Conservation (phyloP, 2,888 invertebrate genomes). For the Dione juno region DNA sequence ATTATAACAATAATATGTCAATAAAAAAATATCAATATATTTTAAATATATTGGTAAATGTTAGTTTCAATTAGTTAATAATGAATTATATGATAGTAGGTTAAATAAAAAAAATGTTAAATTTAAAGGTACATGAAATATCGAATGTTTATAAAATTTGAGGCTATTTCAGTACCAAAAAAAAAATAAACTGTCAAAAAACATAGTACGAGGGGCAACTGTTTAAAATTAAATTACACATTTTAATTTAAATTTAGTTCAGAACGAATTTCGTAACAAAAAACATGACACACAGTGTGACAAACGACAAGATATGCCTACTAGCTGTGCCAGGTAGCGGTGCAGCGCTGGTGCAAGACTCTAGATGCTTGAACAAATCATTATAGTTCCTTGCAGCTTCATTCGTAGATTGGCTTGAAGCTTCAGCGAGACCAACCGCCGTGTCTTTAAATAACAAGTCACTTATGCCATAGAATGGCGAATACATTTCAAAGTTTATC, state of each 20-base stretch:
- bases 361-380: conserved; percentile 77
- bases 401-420: conserved; percentile 58
- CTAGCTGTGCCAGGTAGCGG: conserved; percentile 52
- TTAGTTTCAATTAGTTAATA: neutral
- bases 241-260: conserved; percentile 47
- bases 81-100: neutral
- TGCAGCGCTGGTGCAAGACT: conserved; percentile 64
- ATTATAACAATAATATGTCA: neutral
- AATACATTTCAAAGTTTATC: conserved; percentile 82
- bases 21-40: neutral
- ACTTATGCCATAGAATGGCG: conserved; percentile 77
- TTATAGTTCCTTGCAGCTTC: conserved; percentile 82
- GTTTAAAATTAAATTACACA: neutral
- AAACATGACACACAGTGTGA: conserved; percentile 58
- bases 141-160: neutral
- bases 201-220: neutral
- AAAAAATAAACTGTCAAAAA: neutral
- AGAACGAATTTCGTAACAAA: conserved; percentile 56
- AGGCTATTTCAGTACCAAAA: neutral
- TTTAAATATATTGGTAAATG: neutral
- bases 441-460: conserved; percentile 86
- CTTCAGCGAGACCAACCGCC: conserved; percentile 81
- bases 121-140: neutral
- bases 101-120: neutral
- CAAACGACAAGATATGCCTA: conserved; percentile 56